phyloP scores from a whole-genome alignment of 92 coral and sea anemone species.

The Anthopleura xanthogrammica region DNA sequence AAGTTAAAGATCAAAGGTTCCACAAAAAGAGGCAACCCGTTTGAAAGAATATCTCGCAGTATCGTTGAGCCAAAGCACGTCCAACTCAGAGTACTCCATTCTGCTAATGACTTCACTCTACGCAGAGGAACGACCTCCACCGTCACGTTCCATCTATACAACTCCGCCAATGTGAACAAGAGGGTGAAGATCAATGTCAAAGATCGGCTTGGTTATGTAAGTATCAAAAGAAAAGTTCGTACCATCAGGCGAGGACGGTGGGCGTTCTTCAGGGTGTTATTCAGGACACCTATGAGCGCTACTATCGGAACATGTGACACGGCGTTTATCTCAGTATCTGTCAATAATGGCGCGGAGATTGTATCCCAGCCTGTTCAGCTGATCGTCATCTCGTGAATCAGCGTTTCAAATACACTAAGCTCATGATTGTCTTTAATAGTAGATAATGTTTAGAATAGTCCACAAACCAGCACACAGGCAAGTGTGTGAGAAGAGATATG shows the following conservation, averaged over 20 bases:
- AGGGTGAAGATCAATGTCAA: background rate
- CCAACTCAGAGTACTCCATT: constrained; percentile 56
- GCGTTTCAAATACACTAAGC: no score
- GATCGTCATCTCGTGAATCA: constrained; percentile 14
- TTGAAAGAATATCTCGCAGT: constrained; percentile 70
- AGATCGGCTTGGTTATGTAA: constrained; percentile 19
- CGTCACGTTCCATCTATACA: constrained; percentile 53
- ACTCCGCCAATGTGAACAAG: constrained; percentile 23
- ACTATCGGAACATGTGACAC: constrained; percentile 25
- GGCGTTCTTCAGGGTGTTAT: background rate
- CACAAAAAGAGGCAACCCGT: constrained; percentile 60
- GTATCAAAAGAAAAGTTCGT: background rate
- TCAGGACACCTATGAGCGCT: constrained; percentile 12
- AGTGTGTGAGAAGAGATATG: no score
- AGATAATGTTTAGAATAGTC: no score
- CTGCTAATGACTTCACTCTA: constrained; percentile 63
- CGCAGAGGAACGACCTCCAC: constrained; percentile 40
- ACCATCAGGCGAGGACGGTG: background rate
- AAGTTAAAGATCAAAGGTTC: constrained; percentile 68
- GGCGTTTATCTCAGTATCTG: constrained; percentile 17
- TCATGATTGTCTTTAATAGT: no score
- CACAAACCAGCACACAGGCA: no score
- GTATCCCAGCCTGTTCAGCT: constrained; percentile 31
- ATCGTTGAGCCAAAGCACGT: constrained; percentile 62
- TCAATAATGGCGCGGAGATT: constrained; percentile 1